Conservation (phyloP, 2,113 vertebrate genomes). For the Neoarius graeffei region DNA sequence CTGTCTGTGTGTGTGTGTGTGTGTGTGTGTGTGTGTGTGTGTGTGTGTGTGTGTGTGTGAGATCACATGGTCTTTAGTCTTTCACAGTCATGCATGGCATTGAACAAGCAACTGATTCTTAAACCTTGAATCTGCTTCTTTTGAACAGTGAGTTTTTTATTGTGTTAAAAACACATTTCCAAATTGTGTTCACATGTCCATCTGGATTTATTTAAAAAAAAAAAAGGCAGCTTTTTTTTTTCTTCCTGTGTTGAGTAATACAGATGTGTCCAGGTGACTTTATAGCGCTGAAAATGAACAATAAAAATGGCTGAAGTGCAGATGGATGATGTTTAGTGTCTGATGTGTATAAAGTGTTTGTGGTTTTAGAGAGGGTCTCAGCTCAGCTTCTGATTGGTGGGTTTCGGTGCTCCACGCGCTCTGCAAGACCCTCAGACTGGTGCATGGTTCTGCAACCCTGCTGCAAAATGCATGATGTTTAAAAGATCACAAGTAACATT, state of each 20-base stretch:
- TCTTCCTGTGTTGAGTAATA: not conserved
- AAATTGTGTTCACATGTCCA: not conserved
- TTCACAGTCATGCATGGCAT: not conserved
- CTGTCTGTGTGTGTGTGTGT: too few species aligned
- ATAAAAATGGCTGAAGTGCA: not conserved
- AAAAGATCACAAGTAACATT: not conserved
- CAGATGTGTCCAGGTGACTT: not conserved
- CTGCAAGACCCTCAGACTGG: slow-evolving; percentile 56
- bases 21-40: too few species aligned
- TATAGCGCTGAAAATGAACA: not conserved
- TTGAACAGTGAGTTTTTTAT: not conserved
- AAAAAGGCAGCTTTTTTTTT: not conserved
- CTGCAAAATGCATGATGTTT: slow-evolving; percentile 57
- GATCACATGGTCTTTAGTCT: not conserved
- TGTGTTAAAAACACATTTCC: not conserved
- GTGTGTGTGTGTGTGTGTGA: too few species aligned
- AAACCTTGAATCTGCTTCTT: not conserved
- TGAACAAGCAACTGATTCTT: not conserved
- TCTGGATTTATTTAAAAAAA: not conserved
- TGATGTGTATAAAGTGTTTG: slow-evolving; percentile 2
- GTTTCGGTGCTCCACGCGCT: slow-evolving; percentile 47
- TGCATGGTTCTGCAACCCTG: slow-evolving; percentile 64
- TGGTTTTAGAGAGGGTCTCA: slow-evolving; percentile 40
- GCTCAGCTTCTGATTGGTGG: slow-evolving; percentile 50
- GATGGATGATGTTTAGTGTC: slow-evolving; percentile 14